Percentiles rank a stretch among this genome's conserved stretches.
Evolutionary conservation across 2,113 vertebrate genomes (phyloP).

Genomic region (Brachypodius melanocephalos): DNA sequence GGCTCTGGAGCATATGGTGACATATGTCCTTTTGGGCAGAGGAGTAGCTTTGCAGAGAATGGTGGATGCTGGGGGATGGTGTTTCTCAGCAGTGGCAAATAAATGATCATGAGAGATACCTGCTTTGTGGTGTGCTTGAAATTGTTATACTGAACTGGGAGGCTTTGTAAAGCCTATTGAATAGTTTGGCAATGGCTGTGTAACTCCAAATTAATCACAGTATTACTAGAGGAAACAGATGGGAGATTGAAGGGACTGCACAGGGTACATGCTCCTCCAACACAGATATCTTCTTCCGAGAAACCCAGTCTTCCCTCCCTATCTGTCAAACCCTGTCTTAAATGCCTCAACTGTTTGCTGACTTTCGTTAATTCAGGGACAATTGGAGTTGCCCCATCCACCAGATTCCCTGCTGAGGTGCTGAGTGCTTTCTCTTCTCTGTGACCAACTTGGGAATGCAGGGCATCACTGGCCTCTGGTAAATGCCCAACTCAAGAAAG

Average conservation of each 20-base stretch:
- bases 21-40: not conserved
- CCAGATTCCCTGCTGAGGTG: not conserved
- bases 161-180: not conserved
- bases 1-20: not conserved
- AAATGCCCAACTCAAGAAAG: not conserved
- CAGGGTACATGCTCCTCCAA: not conserved
- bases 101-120: not conserved
- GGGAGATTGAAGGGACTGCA: not conserved
- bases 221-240: not conserved
- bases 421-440: not conserved
- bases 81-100: not conserved
- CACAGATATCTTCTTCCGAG: not conserved
- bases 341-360: not conserved
- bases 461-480: not conserved
- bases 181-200: not conserved
- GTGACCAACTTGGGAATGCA: not conserved
- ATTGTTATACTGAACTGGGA: not conserved
- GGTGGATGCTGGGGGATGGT: not conserved
- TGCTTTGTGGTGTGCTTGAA: not conserved
- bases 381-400: not conserved
- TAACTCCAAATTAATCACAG: not conserved
- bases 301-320: not conserved
- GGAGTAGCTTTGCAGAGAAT: not conserved
- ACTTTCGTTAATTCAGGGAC: constrained; percentile 15
- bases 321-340: not conserved